Percentiles rank a stretch among this genome's conserved stretches.
phyloP scores from a whole-genome alignment of 2,888 invertebrate genomes.

The Pristionchus exspectatus region DNA sequence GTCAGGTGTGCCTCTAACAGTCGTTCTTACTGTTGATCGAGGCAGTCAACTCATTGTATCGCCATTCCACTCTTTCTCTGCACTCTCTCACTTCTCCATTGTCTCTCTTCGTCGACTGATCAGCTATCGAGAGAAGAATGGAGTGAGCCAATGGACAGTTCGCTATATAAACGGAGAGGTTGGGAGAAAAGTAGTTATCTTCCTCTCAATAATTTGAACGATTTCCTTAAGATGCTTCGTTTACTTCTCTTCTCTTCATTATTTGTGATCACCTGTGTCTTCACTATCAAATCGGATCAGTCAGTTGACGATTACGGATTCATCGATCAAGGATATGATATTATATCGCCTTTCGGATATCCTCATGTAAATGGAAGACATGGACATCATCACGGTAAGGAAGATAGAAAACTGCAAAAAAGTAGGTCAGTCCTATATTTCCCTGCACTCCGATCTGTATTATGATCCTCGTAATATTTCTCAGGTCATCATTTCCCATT shows the following conservation, averaged over 20 bases:
- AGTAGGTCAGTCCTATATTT: too few relatives aligned
- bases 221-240: conserved; percentile 35
- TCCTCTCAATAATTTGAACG: not conserved
- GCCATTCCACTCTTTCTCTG: not conserved
- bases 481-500: conserved; percentile 31
- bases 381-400: not conserved
- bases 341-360: not conserved
- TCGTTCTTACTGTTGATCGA: conserved; percentile 35
- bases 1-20: conserved; percentile 25
- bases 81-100: conserved; percentile 9
- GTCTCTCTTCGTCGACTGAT: conserved; percentile 5
- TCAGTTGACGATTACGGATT: not conserved
- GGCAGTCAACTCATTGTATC: not conserved
- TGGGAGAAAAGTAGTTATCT: not conserved
- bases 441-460: too few relatives aligned
- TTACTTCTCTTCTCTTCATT: not conserved
- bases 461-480: not conserved
- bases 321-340: not conserved
- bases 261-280: not conserved
- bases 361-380: not conserved
- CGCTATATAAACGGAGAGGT: conserved; percentile 39
- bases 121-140: conserved; percentile 41
- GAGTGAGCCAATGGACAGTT: not conserved
- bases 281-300: not conserved
- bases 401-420: not conserved